Base-by-base conservation (phyloP, 2,113 vertebrate genomes). In the Bubo bubo region DNA sequence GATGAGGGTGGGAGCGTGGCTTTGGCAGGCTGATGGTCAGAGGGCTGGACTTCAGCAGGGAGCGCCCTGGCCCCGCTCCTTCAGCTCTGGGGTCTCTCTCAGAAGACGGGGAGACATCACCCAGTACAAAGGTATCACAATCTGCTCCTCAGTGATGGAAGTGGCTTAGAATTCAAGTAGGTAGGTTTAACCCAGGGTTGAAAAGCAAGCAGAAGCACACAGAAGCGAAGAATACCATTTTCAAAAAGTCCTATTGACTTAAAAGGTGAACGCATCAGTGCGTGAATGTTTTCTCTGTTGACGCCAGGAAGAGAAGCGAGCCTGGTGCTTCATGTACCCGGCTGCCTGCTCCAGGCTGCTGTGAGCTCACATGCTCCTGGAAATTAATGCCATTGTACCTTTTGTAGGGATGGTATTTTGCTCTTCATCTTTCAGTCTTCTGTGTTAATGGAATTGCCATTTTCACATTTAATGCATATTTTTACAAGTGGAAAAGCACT, bases 291-390 rank as follows among this genome's bases (percentile, higher is more conserved):
- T 6, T 47, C 16, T 16, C 18, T 37, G 37, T 32, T 15, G 12
- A 3, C 0, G 2, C 6, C 23, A 37, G 67, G 55, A 24, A 5
- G 56, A 37, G 73, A 12, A 35, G 53, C 4, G 3, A 52, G 27
- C 28, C 47, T 43, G 0, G 6, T 28, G 50, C 76, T 27, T 3
- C 5, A 1, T 4, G 14, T 8, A 11, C 24, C 20, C 3, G 47
- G 1, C 39, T 19, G 30, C 20, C 27, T 6, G 30, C 71, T 26
- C 27, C 9, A 12, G 41, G 32, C 72, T 70, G 47, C n/a, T 21
- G 26, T 30, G 56, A 7, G 37, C 27, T 28, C 7, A 2, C 37
- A 3, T 1, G 2, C 55, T 22, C 20, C 3, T 4, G 21, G 45
- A 15, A 32, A 23, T 37, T 6, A 37, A 4, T 8, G 10, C 27